A percentile compares a stretch with the other conserved stretches of the same genome.
Evolutionary conservation across 2,797 vertebrate species (phyloP).

Genomic region (Cercopithecus petaurista): DNA sequence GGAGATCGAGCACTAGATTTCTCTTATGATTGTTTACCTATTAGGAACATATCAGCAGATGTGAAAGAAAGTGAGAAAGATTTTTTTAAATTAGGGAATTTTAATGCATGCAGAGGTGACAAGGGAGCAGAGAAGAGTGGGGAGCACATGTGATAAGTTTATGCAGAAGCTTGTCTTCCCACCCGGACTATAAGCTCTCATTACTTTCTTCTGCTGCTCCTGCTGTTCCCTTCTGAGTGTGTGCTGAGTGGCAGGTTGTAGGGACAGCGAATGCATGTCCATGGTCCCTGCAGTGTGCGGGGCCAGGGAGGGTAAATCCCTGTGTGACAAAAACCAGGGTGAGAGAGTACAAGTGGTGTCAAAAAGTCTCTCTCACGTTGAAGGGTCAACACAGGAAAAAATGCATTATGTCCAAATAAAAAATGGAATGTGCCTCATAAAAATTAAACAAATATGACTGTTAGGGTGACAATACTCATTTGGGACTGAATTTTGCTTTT

Average conservation of each 20-base stretch:
- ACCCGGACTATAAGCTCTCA: too few species aligned
- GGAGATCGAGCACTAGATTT: not conserved
- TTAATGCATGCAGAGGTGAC: not conserved
- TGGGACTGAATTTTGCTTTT: not conserved
- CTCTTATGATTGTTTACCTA: not conserved
- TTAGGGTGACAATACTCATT: not conserved
- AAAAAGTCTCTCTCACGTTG: not conserved
- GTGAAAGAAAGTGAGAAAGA: not conserved
- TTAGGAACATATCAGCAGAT: not conserved
- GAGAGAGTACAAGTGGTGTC: not conserved
- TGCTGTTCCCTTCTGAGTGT: not conserved
- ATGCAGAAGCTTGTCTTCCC: not conserved
- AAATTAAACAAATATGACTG: not conserved
- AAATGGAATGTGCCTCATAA: not conserved
- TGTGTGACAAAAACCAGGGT: not conserved
- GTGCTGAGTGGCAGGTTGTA: not conserved
- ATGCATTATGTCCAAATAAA: not conserved
- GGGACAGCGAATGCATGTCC: not conserved
- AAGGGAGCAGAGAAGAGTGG: not conserved
- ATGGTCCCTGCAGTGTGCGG: not conserved
- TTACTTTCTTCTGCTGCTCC: not conserved
- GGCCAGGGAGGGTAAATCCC: not conserved
- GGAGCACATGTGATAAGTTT: not conserved
- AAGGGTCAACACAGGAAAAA: not conserved
- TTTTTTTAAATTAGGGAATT: not conserved